phyloP scores from a whole-genome alignment of 2,797 vertebrate species.

The Peromyscus eremicus region DNA sequence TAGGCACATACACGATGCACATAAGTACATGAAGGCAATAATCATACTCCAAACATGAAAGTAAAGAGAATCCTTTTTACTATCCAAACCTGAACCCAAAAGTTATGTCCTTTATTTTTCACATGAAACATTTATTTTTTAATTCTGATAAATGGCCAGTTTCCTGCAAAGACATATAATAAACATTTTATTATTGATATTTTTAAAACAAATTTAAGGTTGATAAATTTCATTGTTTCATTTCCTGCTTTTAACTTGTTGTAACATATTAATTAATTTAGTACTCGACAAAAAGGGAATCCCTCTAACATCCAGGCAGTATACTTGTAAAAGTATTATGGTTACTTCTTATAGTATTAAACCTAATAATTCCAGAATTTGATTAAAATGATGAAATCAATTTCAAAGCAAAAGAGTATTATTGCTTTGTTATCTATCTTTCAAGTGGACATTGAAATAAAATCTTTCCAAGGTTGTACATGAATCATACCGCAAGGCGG shows the following conservation, averaged over 20 bases:
- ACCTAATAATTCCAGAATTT: not conserved
- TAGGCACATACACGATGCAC: not conserved
- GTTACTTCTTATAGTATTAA: not conserved
- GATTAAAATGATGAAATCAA: slow-evolving; percentile 27
- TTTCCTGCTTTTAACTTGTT: not conserved
- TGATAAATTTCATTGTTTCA: not conserved
- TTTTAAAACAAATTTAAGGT: not conserved
- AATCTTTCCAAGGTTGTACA: not conserved
- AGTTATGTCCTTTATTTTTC: not conserved
- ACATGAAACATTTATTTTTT: not conserved
- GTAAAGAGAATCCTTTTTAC: not conserved
- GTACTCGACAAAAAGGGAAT: not conserved
- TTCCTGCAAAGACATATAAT: not conserved
- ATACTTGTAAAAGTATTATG: not conserved
- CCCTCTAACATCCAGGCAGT: not conserved
- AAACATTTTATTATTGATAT: not conserved
- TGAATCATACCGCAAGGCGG: not conserved
- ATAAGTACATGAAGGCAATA: not conserved
- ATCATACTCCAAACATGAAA: not conserved
- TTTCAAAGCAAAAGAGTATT: not conserved
- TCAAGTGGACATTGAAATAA: not conserved
- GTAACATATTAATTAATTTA: not conserved
- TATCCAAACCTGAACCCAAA: not conserved
- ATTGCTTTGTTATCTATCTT: not conserved
- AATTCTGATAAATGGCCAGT: not conserved